phyloP scores from a whole-genome alignment of 2,888 invertebrate genomes.

The Druceiella hillmani region DNA sequence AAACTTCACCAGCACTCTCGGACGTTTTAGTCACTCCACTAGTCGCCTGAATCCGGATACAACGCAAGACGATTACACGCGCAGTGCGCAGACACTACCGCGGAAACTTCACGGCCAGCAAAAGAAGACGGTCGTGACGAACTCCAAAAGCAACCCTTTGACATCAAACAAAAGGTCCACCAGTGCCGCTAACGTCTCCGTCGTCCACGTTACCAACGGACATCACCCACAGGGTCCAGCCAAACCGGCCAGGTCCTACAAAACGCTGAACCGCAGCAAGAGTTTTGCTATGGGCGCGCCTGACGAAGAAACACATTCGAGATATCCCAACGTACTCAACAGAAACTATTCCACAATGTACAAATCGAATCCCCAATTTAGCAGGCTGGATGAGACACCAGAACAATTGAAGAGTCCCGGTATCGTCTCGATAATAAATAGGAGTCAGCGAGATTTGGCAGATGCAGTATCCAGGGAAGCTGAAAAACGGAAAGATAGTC shows the following conservation, averaged over 20 bases:
- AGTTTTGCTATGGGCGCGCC: slow-evolving; percentile 78
- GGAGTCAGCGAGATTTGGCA: slow-evolving; percentile 74
- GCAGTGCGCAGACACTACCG: slow-evolving; percentile 73
- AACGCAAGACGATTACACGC: slow-evolving; percentile 47
- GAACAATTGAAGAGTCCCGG: slow-evolving; percentile 79
- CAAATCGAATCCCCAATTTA: slow-evolving; percentile 74
- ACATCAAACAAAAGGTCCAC: slow-evolving; percentile 52
- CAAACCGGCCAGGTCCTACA: slow-evolving; percentile 76
- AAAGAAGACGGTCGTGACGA: slow-evolving; percentile 38
- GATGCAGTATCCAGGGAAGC: slow-evolving; percentile 54
- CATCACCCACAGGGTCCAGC: slow-evolving; percentile 59
- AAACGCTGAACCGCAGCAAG: slow-evolving; percentile 73
- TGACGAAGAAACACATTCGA: slow-evolving; percentile 45
- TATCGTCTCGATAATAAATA: slow-evolving; percentile 78
- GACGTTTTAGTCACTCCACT: slow-evolving; percentile 78
- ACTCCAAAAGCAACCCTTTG: slow-evolving; percentile 41
- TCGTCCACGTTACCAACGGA: slow-evolving; percentile 40
- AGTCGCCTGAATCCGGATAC: slow-evolving; percentile 60
- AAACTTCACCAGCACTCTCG: slow-evolving; percentile 68
- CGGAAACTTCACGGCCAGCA: slow-evolving; percentile 55
- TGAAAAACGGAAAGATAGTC: slow-evolving; percentile 47
- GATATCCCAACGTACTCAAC: slow-evolving; percentile 44
- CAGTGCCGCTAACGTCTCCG: slow-evolving; percentile 62
- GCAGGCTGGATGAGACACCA: slow-evolving; percentile 62
- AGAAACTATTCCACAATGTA: slow-evolving; percentile 57